Percentiles rank a stretch among this genome's conserved stretches.
These are phyloP conservation scores for Fulmarus glacialis DNA, from an alignment of 2,113 vertebrate genomes.

Conservation along the genomic window DNA sequence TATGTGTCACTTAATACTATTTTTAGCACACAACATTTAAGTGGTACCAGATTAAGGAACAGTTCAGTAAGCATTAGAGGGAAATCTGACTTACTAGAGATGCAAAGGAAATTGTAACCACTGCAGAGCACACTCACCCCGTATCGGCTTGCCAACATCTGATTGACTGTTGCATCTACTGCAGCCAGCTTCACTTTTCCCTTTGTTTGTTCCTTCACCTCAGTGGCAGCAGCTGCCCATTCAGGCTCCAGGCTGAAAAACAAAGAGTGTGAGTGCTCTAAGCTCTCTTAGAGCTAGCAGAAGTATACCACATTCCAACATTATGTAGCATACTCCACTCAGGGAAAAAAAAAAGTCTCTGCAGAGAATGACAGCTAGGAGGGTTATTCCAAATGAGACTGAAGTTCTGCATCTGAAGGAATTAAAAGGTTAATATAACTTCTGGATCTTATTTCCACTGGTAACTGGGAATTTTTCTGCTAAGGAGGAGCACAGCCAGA, in stretches of 20 bases:
- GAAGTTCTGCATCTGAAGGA: background rate
- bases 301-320: background rate
- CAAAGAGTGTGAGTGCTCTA: background rate
- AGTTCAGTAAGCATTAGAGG: background rate
- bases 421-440: background rate
- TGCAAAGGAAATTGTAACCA: background rate
- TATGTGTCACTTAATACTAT: background rate
- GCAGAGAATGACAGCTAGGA: background rate
- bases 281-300: background rate
- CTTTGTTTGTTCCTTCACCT: slow-evolving; percentile 92
- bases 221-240: slow-evolving; percentile 91
- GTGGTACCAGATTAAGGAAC: background rate
- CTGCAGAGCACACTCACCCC: slow-evolving; percentile 79
- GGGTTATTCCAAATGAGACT: background rate
- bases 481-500: background rate
- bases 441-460: background rate
- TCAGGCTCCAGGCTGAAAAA: slow-evolving; percentile 89
- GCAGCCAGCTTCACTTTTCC: slow-evolving; percentile 92
- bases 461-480: background rate
- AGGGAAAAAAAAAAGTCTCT: background rate
- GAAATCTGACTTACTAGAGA: background rate
- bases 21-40: background rate
- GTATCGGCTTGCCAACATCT: slow-evolving; percentile 83
- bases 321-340: background rate
- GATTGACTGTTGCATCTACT: slow-evolving; percentile 91